Evolutionary conservation across 2,888 invertebrate species (phyloP).

Genomic region (Tortrix viridana): DNA sequence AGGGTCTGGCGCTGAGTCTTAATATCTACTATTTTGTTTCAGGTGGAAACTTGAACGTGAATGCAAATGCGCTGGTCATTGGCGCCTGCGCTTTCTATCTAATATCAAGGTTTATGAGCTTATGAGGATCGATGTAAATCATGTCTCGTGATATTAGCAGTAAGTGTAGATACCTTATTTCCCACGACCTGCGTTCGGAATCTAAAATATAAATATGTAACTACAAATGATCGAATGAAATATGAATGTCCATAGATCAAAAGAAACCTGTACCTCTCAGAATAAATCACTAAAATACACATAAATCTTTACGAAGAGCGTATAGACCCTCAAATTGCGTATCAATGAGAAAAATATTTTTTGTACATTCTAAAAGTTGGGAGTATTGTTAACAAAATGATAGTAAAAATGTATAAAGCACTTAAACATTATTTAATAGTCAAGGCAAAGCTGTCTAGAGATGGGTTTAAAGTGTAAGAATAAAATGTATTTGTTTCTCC

Average conservation of each 20-base stretch:
- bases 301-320: slow-evolving; percentile 39
- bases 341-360: slow-evolving; percentile 57
- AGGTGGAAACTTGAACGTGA: slow-evolving; percentile 58
- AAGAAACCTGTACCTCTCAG: slow-evolving; percentile 29
- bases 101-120: slow-evolving; percentile 70
- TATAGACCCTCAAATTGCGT: slow-evolving; percentile 48
- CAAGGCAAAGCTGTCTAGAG: slow-evolving; percentile 26
- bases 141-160: slow-evolving; percentile 72
- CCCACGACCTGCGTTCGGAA: slow-evolving; percentile 22
- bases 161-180: slow-evolving; percentile 65
- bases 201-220: slow-evolving; percentile 21
- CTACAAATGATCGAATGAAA: slow-evolving; percentile 14
- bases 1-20: slow-evolving; percentile 7
- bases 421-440: slow-evolving; percentile 30
- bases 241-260: slow-evolving; percentile 35
- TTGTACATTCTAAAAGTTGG: slow-evolving; percentile 56
- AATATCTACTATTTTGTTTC: slow-evolving; percentile 54
- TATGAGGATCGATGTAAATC: slow-evolving; percentile 71
- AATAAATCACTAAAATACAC: slow-evolving; percentile 43
- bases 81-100: slow-evolving; percentile 59
- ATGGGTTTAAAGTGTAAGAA: slow-evolving; percentile 37
- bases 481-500: slow-evolving; percentile 44
- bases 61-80: slow-evolving; percentile 50
- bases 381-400: slow-evolving; percentile 5
- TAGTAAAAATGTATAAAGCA: slow-evolving; percentile 36